These are phyloP conservation scores for Peromyscus polionotus DNA, from an alignment of 2,113 vertebrate species.

Conservation along the genomic window DNA sequence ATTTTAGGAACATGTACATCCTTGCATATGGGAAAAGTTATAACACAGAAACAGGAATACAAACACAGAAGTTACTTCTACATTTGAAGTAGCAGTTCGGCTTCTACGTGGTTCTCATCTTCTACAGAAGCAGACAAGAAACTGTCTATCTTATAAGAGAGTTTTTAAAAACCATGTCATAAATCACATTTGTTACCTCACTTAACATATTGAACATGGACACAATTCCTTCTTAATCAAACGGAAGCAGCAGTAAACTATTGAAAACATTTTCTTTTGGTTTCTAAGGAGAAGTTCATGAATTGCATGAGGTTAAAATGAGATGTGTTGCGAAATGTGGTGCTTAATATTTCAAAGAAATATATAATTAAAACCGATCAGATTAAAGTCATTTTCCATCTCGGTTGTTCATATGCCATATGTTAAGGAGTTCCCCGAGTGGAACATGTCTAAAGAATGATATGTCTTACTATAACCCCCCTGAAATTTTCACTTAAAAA, in stretches of 20 bases:
- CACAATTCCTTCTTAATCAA: neutral
- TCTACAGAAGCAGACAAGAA: neutral
- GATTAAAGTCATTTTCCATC: slow-evolving; percentile 75
- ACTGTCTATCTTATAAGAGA: neutral
- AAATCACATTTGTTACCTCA: neutral
- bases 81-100: slow-evolving; percentile 43
- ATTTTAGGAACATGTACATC: slow-evolving; percentile 53
- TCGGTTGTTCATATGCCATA: slow-evolving; percentile 49
- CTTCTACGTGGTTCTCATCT: neutral
- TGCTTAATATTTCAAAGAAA: slow-evolving; percentile 63
- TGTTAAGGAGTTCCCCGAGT: slow-evolving; percentile 59
- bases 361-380: slow-evolving; percentile 62
- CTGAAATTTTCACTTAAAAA: slow-evolving; percentile 69
- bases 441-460: slow-evolving; percentile 48
- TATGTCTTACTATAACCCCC: slow-evolving; percentile 45
- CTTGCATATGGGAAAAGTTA: slow-evolving; percentile 32
- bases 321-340: slow-evolving; percentile 44
- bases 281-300: neutral
- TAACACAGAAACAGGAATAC: neutral
- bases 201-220: neutral
- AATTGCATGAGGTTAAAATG: neutral
- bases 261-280: neutral
- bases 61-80: neutral
- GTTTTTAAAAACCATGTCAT: neutral
- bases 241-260: neutral